Conservation (phyloP, 2,797 vertebrate species). For the Choloepus didactylus region DNA sequence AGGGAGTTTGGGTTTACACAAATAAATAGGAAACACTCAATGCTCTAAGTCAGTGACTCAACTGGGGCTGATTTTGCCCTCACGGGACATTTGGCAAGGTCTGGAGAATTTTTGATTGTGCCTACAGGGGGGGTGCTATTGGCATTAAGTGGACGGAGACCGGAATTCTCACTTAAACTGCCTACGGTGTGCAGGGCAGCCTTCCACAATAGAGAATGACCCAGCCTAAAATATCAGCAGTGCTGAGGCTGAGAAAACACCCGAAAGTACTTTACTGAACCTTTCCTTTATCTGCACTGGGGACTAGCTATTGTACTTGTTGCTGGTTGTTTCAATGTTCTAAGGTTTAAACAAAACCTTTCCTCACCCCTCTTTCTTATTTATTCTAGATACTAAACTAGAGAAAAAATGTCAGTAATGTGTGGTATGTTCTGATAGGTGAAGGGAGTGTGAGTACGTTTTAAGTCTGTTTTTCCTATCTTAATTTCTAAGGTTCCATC, state of each 20-base stretch:
- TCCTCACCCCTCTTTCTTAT: not conserved
- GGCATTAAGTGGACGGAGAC: not conserved
- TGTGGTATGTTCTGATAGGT: too few relatives aligned
- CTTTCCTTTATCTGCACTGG: not conserved
- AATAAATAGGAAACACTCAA: not conserved
- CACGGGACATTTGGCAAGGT: too few relatives aligned
- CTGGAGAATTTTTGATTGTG: not conserved
- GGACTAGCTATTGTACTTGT: not conserved
- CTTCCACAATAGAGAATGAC: not conserved
- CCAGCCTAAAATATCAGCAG: not conserved
- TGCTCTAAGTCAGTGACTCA: not conserved
- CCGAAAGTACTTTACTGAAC: too few relatives aligned
- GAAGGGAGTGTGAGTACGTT: too few relatives aligned
- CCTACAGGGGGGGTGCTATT: fast-evolving
- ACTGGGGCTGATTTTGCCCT: not conserved
- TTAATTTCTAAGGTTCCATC: not conserved
- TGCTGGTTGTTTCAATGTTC: not conserved
- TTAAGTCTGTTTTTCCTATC: not conserved
- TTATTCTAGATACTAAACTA: not conserved
- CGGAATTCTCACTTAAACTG: not conserved
- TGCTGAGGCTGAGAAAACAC: not conserved
- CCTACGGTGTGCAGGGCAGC: too few relatives aligned
- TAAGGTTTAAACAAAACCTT: not conserved
- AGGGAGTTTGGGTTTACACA: not conserved
- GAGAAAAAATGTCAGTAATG: not conserved